Evolutionary conservation across 1,140 invertebrate genomes (phyloP), one percentile per base, ranked within the genome.

Genomic region (Lucilia cuprina): DNA sequence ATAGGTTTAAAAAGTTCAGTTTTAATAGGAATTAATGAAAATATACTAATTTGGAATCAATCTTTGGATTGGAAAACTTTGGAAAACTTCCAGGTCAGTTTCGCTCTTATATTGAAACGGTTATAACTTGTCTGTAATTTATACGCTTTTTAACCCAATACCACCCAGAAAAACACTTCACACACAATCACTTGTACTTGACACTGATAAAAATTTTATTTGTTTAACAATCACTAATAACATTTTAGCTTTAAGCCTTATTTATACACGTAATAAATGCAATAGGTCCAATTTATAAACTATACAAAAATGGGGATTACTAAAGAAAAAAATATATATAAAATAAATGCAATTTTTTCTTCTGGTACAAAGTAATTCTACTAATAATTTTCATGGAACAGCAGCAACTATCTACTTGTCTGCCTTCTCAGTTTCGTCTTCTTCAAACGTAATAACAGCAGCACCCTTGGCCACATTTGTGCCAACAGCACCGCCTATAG

Each of bases 401-500:
- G 50, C 41, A 41, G 41, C 41, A 82, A 49, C 74, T 19, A 83
- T 80, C n/a, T 80, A 70, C 14, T 60, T 30, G 4, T 74, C 75
- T 70, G 83, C 75, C 21, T 78, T 30, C 49, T 82, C 65, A 83
- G 35, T 10, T 60, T 55, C 65, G 7, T 85, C 87, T 74, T 92
- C 87, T 60, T 87, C 91, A 75, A 93, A 94, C 93, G 34, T 92
- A 88, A 95, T 92, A 60, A 95, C 90, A 74, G 92, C 91, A 4
- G 92, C 91, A 50, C 96, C 94, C 91, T 98, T 99, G 2, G 94
- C 91, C 10, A 99, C 95, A 86, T 95, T 97, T 84, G 98, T 96
- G 8, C 98, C 98, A 85, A 93, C 91, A 83, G 94, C 94, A 87
- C 94, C 95, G 0, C 94, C 92, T 65, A 99, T 92, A 3, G 94